phyloP scores from a whole-genome alignment of 2,888 invertebrate genomes.

The Chaetogeoica ovagalla region DNA sequence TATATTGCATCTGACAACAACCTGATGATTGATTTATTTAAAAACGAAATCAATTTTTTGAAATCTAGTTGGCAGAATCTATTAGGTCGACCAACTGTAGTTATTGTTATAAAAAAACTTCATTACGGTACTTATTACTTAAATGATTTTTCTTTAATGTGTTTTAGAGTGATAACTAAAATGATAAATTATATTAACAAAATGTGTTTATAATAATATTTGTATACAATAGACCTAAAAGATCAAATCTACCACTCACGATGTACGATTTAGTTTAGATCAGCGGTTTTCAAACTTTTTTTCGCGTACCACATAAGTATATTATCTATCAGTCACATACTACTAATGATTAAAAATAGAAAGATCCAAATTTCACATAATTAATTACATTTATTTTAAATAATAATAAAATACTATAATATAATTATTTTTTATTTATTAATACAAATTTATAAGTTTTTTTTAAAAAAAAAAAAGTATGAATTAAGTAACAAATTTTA shows the following conservation, averaged over 20 bases:
- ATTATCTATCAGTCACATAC: too few species aligned
- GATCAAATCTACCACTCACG: neutral
- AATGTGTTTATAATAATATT: conserved; percentile 9
- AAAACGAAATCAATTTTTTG: conserved; percentile 95
- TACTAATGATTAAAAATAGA: too few species aligned
- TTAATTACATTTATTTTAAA: too few species aligned
- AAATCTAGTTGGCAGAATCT: conserved; percentile 98
- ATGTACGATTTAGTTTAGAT: too few species aligned
- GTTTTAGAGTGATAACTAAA: neutral
- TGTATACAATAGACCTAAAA: neutral
- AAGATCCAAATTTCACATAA: too few species aligned
- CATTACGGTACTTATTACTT: conserved; percentile 74
- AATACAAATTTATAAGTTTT: too few species aligned
- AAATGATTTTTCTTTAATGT: conserved; percentile 2
- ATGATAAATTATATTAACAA: neutral
- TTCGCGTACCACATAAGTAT: too few species aligned
- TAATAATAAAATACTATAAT: too few species aligned
- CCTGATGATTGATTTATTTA: conserved; percentile 95
- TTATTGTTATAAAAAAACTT: conserved; percentile 83
- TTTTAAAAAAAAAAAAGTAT: too few species aligned
- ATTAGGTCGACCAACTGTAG: conserved; percentile 93
- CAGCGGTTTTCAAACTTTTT: too few species aligned
- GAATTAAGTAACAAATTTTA: too few species aligned
- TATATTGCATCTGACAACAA: conserved; percentile 98
- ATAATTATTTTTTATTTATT: too few species aligned